Conservation (phyloP, 2,888 invertebrate species). For the Pseudolycoriella hygida region DNA sequence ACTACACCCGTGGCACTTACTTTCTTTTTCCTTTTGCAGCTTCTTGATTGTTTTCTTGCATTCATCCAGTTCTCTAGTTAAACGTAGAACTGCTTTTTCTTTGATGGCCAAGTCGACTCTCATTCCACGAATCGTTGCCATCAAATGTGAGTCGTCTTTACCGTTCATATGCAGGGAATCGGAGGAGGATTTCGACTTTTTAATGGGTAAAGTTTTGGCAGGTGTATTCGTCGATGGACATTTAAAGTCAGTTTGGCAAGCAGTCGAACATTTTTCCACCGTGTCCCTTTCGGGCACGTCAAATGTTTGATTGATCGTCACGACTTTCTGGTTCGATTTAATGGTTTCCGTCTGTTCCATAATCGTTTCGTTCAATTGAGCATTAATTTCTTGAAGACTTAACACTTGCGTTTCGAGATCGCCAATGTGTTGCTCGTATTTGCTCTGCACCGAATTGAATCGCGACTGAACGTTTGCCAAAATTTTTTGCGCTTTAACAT, state of each 20-base stretch:
- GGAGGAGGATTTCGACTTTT: slow-evolving; percentile 36
- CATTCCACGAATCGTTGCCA: slow-evolving; percentile 63
- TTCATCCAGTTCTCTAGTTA: slow-evolving; percentile 61
- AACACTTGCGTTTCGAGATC: slow-evolving; percentile 50
- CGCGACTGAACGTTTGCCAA: slow-evolving; percentile 56
- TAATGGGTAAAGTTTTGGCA: slow-evolving; percentile 30
- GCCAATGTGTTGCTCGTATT: slow-evolving; percentile 56
- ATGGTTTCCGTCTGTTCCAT: slow-evolving; percentile 17
- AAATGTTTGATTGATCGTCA: slow-evolving; percentile 21
- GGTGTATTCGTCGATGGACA: slow-evolving; percentile 22
- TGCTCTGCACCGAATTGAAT: slow-evolving; percentile 57
- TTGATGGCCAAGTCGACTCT: slow-evolving; percentile 56
- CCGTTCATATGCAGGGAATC: slow-evolving; percentile 27
- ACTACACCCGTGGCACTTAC: slow-evolving; percentile 16
- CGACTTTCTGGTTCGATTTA: slow-evolving; percentile 12
- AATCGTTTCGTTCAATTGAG: slow-evolving; percentile 36
- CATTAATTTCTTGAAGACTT: slow-evolving; percentile 30
- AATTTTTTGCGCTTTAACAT: slow-evolving; percentile 50
- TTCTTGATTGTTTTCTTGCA: slow-evolving; percentile 54
- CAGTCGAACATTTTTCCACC: slow-evolving; percentile 16
- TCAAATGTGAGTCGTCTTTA: slow-evolving; percentile 57
- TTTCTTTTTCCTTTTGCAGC: slow-evolving; percentile 59
- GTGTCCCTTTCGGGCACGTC: slow-evolving; percentile 21
- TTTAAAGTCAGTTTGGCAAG: slow-evolving; percentile 33
- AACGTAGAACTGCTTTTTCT: slow-evolving; percentile 50